phyloP scores from a whole-genome alignment of 2,888 invertebrate genomes.

The Ferrisia virgata region DNA sequence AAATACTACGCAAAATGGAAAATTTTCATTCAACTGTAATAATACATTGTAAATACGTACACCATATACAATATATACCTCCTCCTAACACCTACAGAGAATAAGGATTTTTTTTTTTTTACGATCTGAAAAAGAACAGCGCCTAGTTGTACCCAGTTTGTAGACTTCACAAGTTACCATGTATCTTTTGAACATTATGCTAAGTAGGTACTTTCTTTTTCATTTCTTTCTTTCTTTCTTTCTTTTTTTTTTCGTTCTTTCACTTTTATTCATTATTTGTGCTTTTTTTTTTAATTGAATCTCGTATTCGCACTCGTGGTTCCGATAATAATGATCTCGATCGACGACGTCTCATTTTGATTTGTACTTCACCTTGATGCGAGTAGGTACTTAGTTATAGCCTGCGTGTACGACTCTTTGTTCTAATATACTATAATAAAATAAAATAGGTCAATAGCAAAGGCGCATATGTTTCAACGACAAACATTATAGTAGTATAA shows the following conservation, averaged over 20 bases:
- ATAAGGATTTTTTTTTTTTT: background rate
- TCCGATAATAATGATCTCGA: background rate
- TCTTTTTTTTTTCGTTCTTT: background rate
- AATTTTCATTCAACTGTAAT: background rate
- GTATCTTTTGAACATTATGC: no score
- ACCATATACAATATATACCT: background rate
- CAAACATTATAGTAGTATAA: background rate
- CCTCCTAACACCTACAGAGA: background rate
- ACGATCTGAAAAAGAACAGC: no score
- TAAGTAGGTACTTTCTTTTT: background rate
- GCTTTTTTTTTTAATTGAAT: no score
- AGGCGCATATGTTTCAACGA: background rate
- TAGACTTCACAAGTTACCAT: no score
- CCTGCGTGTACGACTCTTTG: background rate
- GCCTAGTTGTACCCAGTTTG: no score
- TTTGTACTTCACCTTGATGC: constrained; percentile 30
- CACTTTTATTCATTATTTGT: no score
- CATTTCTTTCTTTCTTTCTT: background rate
- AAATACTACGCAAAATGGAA: background rate
- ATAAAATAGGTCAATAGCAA: constrained; percentile 22
- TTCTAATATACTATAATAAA: constrained; percentile 17
- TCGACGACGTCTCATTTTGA: background rate
- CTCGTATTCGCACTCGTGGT: background rate
- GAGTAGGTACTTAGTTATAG: background rate
- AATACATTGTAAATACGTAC: background rate